Base-by-base conservation (phyloP, 1,140 invertebrate genomes). In the Zeugodacus cucurbitae region DNA sequence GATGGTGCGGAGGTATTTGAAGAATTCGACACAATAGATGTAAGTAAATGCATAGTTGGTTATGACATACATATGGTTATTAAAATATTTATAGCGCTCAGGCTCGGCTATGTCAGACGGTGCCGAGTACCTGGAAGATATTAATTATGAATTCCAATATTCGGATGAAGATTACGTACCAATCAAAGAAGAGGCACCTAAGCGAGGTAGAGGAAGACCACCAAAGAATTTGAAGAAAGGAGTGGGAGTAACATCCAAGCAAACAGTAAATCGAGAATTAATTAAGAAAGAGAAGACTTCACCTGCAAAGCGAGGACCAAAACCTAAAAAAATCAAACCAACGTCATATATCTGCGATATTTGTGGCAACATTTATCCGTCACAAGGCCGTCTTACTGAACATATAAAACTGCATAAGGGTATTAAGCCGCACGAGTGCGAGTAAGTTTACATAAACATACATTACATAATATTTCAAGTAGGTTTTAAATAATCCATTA, bases 321-420 rank as follows among this genome's bases (percentile, higher is more conserved):
- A 74, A 67, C 62, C 82, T 34, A 88, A 88, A 59, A 85, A 90
- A 70, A 88, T 89, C 2, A 89, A 89, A 20, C 90, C 91, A 17
- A 91, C 91, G n/a, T 89, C 89, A 1, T 92, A 91, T 70, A 93
- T 93, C 11, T 93, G 92, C 62, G 92, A 93, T 88, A 91, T 93
- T 4, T 93, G 93, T 74, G 92, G 91, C 0, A 93, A 93, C 70
- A 91, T 90, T 58, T 93, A 93, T 89, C 91, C 90, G 3, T 90
- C 91, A 1, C 91, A 93, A 88, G 91, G 91, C 0, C 90, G 91
- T 3, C 89, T 93, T 1, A 92, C 91, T 17, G 91, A 91, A 57
- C 93, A 93, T 82, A 92, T 93, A 88, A 93, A 93, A 85, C 90
- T 92, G 41, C 93, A 93, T 89, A 90, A 89, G 8, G 90, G 91